A percentile compares a stretch with the other conserved stretches of the same genome.
These are phyloP conservation scores for Zonotrichia albicollis DNA, from an alignment of 2,797 vertebrate species.

Conservation along the genomic window DNA sequence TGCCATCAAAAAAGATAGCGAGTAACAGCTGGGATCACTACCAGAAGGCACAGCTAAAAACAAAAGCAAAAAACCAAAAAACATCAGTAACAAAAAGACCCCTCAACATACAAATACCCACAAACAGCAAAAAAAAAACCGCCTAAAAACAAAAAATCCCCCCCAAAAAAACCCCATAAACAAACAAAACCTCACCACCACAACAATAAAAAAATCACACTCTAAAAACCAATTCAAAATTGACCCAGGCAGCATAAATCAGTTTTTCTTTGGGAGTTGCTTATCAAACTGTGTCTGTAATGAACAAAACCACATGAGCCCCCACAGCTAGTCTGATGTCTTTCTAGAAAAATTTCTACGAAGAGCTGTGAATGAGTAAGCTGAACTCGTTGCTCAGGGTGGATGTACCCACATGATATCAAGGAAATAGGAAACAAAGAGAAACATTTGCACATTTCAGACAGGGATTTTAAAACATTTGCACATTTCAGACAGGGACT, in stretches of 20 bases:
- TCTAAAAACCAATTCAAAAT: background rate
- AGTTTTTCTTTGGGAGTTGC: background rate
- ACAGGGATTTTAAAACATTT: no score
- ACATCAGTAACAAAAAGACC: background rate
- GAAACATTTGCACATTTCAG: background rate
- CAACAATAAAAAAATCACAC: rapidly evolving
- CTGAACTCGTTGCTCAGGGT: background rate
- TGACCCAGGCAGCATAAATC: rapidly evolving
- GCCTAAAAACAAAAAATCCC: background rate
- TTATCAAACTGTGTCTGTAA: background rate
- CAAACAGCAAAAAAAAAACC: background rate
- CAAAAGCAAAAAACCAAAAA: background rate
- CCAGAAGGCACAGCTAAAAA: rapidly evolving
- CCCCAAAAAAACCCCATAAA: no score
- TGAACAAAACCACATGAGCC: rapidly evolving
- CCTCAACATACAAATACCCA: background rate
- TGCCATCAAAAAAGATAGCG: background rate
- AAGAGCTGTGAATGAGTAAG: background rate
- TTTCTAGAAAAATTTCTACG: background rate
- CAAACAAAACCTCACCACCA: background rate
- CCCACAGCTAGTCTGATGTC: background rate
- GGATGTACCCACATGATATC: background rate
- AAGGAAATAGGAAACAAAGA: background rate
- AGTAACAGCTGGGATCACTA: background rate
- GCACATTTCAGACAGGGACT: no score